Evolutionary conservation across 2,888 invertebrate species (phyloP).

Genomic region (Automeris io): DNA sequence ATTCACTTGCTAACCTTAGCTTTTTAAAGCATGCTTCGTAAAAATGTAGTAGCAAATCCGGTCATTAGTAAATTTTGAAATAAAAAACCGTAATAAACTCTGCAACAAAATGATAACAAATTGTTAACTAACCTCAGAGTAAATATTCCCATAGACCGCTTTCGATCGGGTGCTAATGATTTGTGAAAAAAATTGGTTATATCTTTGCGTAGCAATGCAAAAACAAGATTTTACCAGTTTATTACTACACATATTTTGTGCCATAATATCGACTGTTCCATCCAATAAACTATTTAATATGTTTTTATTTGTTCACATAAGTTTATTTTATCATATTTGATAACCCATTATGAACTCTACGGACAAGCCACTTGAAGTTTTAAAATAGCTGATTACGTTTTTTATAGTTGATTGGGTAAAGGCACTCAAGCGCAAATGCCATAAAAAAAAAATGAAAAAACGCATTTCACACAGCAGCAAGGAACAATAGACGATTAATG

Average conservation of each 20-base stretch:
- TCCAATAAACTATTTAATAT: slow-evolving; percentile 23
- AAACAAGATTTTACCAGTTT: slow-evolving; percentile 38
- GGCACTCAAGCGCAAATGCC: too few species aligned
- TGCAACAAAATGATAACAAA: slow-evolving; percentile 3
- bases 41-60: background rate
- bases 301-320: slow-evolving; percentile 32
- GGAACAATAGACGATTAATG: too few species aligned
- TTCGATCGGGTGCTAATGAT: slow-evolving; percentile 20
- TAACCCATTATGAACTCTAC: slow-evolving; percentile 70
- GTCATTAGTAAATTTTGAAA: background rate
- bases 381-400: slow-evolving; percentile 10
- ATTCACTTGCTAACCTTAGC: slow-evolving; percentile 6
- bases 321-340: slow-evolving; percentile 48
- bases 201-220: slow-evolving; percentile 29
- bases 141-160: slow-evolving; percentile 38
- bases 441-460: too few species aligned
- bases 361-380: slow-evolving; percentile 26
- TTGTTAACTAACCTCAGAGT: slow-evolving; percentile 44
- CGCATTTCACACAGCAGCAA: too few species aligned
- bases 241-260: slow-evolving; percentile 46
- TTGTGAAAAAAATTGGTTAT: slow-evolving; percentile 25
- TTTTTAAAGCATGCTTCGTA: slow-evolving; percentile 1
- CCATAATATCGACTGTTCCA: slow-evolving; percentile 18
- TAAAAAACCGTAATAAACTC: slow-evolving; percentile 6
- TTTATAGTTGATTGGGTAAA: too few species aligned